Evolutionary conservation across 2,888 invertebrate species (phyloP).

Genomic region (Muscina levida): DNA sequence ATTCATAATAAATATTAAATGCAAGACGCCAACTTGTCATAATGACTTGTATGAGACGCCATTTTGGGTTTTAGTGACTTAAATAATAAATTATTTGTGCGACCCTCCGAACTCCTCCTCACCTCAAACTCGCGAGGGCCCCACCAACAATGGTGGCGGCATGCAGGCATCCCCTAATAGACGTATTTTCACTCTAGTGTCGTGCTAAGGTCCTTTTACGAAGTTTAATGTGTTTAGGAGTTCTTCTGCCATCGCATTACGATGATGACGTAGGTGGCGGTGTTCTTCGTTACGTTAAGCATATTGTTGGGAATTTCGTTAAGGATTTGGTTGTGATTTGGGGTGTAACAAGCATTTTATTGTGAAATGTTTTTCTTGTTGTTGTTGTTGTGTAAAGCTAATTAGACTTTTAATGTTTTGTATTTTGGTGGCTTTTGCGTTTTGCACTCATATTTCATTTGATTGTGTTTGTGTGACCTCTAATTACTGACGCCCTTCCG

Average conservation of each 20-base stretch:
- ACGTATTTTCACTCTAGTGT: no score
- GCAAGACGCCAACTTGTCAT: constrained; percentile 59
- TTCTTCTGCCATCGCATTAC: constrained; percentile 16
- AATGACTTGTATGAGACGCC: constrained; percentile 55
- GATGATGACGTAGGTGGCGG: neutral
- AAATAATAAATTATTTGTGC: constrained; percentile 56
- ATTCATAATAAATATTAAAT: constrained; percentile 60
- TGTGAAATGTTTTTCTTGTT: no score
- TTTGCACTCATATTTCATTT: neutral
- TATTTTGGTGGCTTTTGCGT: neutral
- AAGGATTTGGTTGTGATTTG: neutral
- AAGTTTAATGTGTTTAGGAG: constrained; percentile 34
- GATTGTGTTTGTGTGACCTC: constrained; percentile 10
- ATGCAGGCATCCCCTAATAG: no score
- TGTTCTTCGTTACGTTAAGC: constrained; percentile 6
- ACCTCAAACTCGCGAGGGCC: no score
- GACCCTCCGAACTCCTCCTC: neutral
- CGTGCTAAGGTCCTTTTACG: neutral
- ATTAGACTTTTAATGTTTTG: constrained; percentile 57
- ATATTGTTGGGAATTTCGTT: no score
- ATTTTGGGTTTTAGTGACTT: constrained; percentile 57
- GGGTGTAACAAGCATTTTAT: constrained; percentile 35
- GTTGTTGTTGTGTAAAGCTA: constrained; percentile 50
- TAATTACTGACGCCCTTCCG: constrained; percentile 7
- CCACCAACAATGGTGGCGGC: no score